Base-by-base conservation (phyloP, 2,113 vertebrate species). In the Talpa occidentalis region DNA sequence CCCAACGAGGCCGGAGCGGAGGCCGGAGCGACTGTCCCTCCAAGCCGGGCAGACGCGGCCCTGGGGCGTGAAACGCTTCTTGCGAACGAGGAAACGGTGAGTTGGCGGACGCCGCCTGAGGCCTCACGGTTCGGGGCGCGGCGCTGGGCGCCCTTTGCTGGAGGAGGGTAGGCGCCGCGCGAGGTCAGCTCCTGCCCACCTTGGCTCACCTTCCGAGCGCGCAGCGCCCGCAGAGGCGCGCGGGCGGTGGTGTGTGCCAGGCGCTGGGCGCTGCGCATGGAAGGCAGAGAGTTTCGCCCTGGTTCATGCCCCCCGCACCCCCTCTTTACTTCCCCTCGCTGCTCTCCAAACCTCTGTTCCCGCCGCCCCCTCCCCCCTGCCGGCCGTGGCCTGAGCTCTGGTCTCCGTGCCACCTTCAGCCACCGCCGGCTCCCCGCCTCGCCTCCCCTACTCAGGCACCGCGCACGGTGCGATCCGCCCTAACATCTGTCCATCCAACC, bases 401-500 rank as follows among this genome's bases (percentile, higher is more conserved):
- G 49, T 66, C 81, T 59, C 24, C 4, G 49, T 15, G 24, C 87
- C 11, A 24, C 52, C 81, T 10, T 32, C 85, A n/a, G 44, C 73
- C 54, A 10, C 77, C 21, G 66, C 92, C 37, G 1, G 62, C n/a
- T 66, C 54, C 30, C 52, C 56, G 90, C 87, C 85, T 93, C 62
- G 60, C 82, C 95, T 87, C 97, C 98, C 97, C 98, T 84, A 98
- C 98, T 97, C 97, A 96, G 97, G 98, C 98, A 95, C 98, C 95
- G 98, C 97, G 96, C 98, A 98, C 99, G 96, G 98, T 98, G 98
- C 98, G 99, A 99, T 99, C 99, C 99, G 99, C 99, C 99, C 99
- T 97, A 99, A 98, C 99, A 99, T 99, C 99, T 99, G 99, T 99
- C 99, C 98, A 98, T 99, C 99, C 99, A 97, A 98, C 99, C 99